Conservation (phyloP, 2,888 invertebrate genomes). For the Tricholauxania praeusta region DNA sequence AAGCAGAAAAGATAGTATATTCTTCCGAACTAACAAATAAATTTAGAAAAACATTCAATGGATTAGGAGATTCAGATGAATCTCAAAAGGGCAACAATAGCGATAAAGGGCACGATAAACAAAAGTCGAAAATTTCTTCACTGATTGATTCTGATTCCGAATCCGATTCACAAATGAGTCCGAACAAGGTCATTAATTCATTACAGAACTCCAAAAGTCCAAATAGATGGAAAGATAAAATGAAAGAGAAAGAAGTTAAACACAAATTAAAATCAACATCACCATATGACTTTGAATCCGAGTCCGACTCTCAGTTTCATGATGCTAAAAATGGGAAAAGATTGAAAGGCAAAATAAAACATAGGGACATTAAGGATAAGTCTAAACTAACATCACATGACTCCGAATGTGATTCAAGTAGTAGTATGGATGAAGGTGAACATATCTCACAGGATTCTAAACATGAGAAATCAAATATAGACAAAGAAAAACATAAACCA, state of each 20-base stretch:
- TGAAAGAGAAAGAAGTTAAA: no score
- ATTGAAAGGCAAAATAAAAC: neutral
- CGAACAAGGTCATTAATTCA: no score
- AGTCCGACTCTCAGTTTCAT: neutral
- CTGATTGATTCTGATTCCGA: constrained; percentile 37
- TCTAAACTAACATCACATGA: no score
- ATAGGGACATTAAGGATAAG: no score
- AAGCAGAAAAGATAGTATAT: constrained; percentile 31
- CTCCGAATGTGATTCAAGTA: no score
- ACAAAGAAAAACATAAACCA: constrained; percentile 10
- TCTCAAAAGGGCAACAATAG: neutral
- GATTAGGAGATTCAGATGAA: neutral
- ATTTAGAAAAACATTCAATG: neutral
- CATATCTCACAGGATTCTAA: no score
- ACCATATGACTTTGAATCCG: no score
- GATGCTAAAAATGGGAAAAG: neutral
- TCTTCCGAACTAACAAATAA: neutral
- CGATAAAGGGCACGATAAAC: neutral
- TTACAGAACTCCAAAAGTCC: no score
- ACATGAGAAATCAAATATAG: neutral
- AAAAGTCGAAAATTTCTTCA: constrained; percentile 31
- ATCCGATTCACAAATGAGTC: neutral
- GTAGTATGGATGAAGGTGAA: no score
- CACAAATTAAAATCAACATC: no score
- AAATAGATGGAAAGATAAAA: no score